Evolutionary conservation across 1,140 invertebrate genomes (phyloP).

Genomic region (Drosophila azteca): DNA sequence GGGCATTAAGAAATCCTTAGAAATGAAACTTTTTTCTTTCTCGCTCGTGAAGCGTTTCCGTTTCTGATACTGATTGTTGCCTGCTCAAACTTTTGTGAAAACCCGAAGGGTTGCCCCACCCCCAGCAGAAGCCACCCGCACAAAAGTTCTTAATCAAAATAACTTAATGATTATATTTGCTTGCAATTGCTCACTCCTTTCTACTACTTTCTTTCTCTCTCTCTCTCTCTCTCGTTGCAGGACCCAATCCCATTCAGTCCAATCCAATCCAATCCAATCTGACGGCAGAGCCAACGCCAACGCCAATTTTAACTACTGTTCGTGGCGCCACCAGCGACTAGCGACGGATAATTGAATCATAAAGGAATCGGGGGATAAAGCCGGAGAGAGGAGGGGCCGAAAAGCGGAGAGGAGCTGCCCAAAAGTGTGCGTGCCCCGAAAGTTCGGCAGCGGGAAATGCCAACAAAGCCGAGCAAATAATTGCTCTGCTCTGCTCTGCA

Average conservation of each 20-base stretch:
- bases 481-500: slow-evolving; percentile 45
- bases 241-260: slow-evolving; percentile 28
- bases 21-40: slow-evolving; percentile 36
- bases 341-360: slow-evolving; percentile 75
- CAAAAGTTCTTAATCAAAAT: slow-evolving; percentile 79
- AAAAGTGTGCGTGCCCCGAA: slow-evolving; percentile 6
- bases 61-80: not conserved
- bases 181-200: slow-evolving; percentile 52
- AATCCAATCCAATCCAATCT: slow-evolving; percentile 32
- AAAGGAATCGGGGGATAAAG: slow-evolving; percentile 43
- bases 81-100: too few species aligned
- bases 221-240: slow-evolving; percentile 41
- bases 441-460: slow-evolving; percentile 45
- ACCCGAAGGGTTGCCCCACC: not conserved
- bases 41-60: slow-evolving; percentile 10
- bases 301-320: slow-evolving; percentile 72
- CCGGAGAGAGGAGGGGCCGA: not conserved
- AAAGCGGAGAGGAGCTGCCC: too few species aligned
- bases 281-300: slow-evolving; percentile 20
- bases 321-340: slow-evolving; percentile 64
- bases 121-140: slow-evolving; percentile 17
- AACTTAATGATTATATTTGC: slow-evolving; percentile 81
- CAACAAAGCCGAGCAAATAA: slow-evolving; percentile 81
- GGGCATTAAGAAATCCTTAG: slow-evolving; percentile 17
- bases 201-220: slow-evolving; percentile 5